A percentile compares a stretch with the other conserved stretches of the same genome.
Evolutionary conservation across 1,140 invertebrate genomes (phyloP).

Genomic region (Leptinotarsa lineolata): DNA sequence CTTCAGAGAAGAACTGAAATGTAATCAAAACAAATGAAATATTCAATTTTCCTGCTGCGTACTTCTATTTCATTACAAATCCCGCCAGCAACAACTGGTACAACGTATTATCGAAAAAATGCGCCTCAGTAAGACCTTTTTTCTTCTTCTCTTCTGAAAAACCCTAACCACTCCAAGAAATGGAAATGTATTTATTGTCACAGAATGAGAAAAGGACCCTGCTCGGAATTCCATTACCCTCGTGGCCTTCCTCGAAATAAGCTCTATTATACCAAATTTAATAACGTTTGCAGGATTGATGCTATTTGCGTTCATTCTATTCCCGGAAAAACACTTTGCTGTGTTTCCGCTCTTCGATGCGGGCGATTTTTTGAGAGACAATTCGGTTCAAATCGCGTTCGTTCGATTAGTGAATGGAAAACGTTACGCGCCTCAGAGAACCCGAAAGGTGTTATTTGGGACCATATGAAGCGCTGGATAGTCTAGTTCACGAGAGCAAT

Average conservation of each 20-base stretch:
- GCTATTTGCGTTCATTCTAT: not conserved
- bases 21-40: not conserved
- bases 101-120: not conserved
- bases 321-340: slow-evolving; percentile 1
- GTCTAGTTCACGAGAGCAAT: not conserved
- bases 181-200: slow-evolving; percentile 15
- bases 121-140: not conserved
- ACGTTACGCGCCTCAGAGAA: not conserved
- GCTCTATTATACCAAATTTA: slow-evolving; percentile 12
- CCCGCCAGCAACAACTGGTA: not conserved
- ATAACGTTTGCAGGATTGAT: slow-evolving; percentile 10
- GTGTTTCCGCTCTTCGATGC: not conserved
- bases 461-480: not conserved
- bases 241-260: not conserved
- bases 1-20: not conserved
- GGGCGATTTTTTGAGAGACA: not conserved
- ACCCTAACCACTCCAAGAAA: not conserved
- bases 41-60: not conserved
- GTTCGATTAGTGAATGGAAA: not conserved
- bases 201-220: not conserved
- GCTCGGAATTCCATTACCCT: not conserved
- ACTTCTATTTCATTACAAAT: not conserved
- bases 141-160: not conserved
- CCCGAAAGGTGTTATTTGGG: not conserved
- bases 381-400: not conserved